Percentiles rank a stretch among this genome's conserved stretches.
phyloP scores from a whole-genome alignment of 2,888 invertebrate genomes.

The Zygaena filipendulae region DNA sequence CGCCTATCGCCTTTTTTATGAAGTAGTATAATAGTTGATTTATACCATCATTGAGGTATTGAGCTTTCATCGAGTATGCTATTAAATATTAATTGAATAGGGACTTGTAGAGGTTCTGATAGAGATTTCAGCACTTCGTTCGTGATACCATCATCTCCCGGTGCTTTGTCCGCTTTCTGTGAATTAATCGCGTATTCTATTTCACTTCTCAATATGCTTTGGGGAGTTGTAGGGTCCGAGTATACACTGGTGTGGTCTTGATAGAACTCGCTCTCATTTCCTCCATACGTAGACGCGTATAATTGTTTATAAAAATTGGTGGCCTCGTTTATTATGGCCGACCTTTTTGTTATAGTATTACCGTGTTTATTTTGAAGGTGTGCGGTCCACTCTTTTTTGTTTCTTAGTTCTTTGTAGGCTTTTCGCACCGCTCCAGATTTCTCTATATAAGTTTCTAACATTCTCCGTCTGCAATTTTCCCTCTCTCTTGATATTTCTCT shows the following conservation, averaged over 20 bases:
- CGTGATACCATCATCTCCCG: not conserved
- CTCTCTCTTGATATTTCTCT: constrained; percentile 7
- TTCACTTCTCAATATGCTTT: too few relatives aligned
- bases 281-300: too few relatives aligned
- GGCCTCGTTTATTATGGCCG: too few relatives aligned
- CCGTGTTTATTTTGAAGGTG: constrained; percentile 6
- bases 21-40: constrained; percentile 9
- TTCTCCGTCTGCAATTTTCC: not conserved
- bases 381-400: constrained; percentile 6
- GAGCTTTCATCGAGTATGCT: constrained; percentile 6
- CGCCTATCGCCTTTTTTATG: constrained; percentile 10
- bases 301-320: too few relatives aligned
- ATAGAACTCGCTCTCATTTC: too few relatives aligned
- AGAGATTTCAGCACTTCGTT: constrained; percentile 2
- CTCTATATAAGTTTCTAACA: not conserved
- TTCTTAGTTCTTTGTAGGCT: constrained; percentile 5
- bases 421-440: constrained; percentile 1
- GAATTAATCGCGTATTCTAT: not conserved
- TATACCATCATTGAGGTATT: constrained; percentile 8
- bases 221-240: too few relatives aligned
- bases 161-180: constrained; percentile 1
- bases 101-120: too few relatives aligned
- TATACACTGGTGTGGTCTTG: too few relatives aligned
- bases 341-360: too few relatives aligned
- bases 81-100: too few relatives aligned